Evolutionary conservation across 2,888 invertebrate genomes (phyloP), one percentile per base, ranked within the genome.

Genomic region (Spisula solida): DNA sequence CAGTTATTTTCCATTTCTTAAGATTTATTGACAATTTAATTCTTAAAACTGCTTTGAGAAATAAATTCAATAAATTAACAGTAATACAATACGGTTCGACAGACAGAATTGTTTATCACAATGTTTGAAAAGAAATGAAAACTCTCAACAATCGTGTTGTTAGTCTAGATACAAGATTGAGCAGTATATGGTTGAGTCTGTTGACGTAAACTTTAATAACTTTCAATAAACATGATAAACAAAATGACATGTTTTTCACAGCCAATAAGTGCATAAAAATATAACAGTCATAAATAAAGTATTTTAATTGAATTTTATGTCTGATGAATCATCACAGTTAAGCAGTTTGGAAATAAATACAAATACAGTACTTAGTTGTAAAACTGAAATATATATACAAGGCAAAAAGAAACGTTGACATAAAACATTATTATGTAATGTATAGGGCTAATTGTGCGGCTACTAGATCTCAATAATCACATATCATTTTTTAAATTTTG

Each of bases 171-270:
- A n/a, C 60, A n/a, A n/a, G n/a, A 41, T 25, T 29, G 31, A 10
- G 60, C 25, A 25, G 18, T 75, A 31, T 75, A 34, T 16, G 18
- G 75, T 75, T 75, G 31, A 75, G 12, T 31, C 31, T 75, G 75
- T 75, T 34, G 31, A 75, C 16, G 31, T 31, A 75, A 75, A 75
- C 75, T 75, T 34, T 25, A 75, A 75, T 75, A 75, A 34, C 8
- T 75, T 75, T 34, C 75, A 31, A 31, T 31, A 31, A 75, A 75
- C 75, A 75, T 31, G 14, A 31, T 31, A 31, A 75, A 75, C 75
- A 75, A 75, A 34, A 75, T 75, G 75, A 75, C 75, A 75, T 34
- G 75, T 75, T 75, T 75, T 66, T 66, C 60, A 25, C 60, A 66
- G 60, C n/a, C 60, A 66, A 66, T n/a, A 66, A 66, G 10, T 66